Evolutionary conservation across 2,888 invertebrate genomes (phyloP).

Genomic region (Erannis defoliaria): DNA sequence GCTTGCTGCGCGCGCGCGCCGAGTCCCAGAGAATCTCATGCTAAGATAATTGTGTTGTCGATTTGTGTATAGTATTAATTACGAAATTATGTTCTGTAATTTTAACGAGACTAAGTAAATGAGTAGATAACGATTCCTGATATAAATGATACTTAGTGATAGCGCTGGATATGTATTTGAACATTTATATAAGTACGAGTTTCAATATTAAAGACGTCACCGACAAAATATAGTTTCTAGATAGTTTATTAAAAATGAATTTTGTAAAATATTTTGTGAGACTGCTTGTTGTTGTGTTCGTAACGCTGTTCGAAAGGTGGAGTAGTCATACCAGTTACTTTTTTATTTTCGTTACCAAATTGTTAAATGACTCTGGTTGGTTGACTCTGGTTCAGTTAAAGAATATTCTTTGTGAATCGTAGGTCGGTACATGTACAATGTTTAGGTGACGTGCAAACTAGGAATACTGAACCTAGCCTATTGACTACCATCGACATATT

Average conservation of each 20-base stretch:
- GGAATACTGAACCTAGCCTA: constrained; percentile 56
- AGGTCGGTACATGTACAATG: constrained; percentile 54
- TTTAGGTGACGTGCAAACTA: constrained; percentile 47
- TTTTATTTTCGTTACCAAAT: constrained; percentile 86
- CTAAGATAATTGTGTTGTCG: constrained; percentile 83
- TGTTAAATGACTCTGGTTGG: constrained; percentile 82
- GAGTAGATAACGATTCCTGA: constrained; percentile 86
- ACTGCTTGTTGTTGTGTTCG: constrained; percentile 87
- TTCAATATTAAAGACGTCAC: constrained; percentile 79
- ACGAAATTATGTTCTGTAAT: constrained; percentile 84
- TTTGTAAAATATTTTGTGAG: constrained; percentile 86
- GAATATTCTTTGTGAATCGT: constrained; percentile 64
- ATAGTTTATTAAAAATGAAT: constrained; percentile 81
- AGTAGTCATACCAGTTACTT: constrained; percentile 79
- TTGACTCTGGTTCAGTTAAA: constrained; percentile 80
- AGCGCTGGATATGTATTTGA: constrained; percentile 83
- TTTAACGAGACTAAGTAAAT: constrained; percentile 84
- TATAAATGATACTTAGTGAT: constrained; percentile 83
- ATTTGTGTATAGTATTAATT: constrained; percentile 87
- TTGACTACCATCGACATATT: constrained; percentile 66
- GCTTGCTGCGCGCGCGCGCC: constrained; percentile 66
- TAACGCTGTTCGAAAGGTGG: constrained; percentile 78
- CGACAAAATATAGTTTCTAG: constrained; percentile 82
- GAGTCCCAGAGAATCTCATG: constrained; percentile 85
- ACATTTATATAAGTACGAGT: constrained; percentile 78